Evolutionary conservation across 2,797 vertebrate species (phyloP).

Genomic region (Cirrhinus molitorella): DNA sequence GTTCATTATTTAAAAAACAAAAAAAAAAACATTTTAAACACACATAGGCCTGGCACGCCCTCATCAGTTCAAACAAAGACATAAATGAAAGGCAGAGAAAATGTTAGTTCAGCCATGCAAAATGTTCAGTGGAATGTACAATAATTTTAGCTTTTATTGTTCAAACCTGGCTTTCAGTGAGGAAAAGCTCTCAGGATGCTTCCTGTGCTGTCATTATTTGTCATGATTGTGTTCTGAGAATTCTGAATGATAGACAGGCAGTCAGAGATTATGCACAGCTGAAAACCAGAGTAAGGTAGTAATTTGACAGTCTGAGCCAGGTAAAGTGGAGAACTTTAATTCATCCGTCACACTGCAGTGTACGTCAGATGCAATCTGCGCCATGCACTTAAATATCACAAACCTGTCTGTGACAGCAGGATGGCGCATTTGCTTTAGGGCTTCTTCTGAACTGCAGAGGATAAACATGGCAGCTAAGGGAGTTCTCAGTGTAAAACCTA

Average conservation of each 20-base stretch:
- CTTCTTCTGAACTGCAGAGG: conserved; percentile 11
- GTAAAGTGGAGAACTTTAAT: conserved; percentile 22
- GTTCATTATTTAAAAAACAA: not conserved
- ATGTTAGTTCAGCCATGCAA: not conserved
- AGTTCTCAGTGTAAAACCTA: conserved; percentile 11
- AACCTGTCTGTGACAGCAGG: conserved; percentile 22
- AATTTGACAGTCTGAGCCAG: conserved; percentile 11
- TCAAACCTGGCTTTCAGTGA: not conserved
- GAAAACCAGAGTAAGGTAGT: conserved; percentile 9
- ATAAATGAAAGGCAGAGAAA: not conserved
- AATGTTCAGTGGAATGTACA: not conserved
- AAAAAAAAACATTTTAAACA: not conserved
- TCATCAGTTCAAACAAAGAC: not conserved
- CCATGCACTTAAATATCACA: not conserved
- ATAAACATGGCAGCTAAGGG: conserved; percentile 6
- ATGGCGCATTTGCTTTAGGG: conserved; percentile 12
- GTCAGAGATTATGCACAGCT: conserved; percentile 20
- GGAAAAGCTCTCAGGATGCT: not conserved
- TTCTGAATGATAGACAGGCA: conserved; percentile 16
- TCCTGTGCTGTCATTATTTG: not conserved
- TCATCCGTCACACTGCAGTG: not conserved
- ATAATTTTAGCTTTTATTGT: not conserved
- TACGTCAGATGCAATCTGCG: conserved; percentile 35
- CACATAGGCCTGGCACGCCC: not conserved
- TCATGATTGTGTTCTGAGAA: not conserved